Conservation (phyloP, 2,888 invertebrate genomes). For the Nemotelus pantherinus region DNA sequence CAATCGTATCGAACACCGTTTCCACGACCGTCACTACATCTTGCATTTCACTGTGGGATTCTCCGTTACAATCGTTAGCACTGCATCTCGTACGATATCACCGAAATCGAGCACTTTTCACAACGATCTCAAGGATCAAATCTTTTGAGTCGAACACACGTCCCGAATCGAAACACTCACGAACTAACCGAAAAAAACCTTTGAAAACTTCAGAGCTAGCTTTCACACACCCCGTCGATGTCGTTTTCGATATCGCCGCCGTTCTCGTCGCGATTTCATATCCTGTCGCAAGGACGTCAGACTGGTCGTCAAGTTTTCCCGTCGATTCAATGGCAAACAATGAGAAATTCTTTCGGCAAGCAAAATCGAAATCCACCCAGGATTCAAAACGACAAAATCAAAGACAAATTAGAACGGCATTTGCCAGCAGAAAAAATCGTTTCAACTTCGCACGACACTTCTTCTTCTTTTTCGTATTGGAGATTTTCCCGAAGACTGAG, state of each 20-base stretch:
- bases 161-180: no score
- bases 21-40: slow-evolving; percentile 24
- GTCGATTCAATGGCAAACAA: no score
- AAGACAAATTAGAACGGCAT: neutral
- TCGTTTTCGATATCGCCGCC: slow-evolving; percentile 31
- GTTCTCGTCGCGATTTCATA: slow-evolving; percentile 29
- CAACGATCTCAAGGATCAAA: neutral
- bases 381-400: slow-evolving; percentile 1
- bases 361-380: neutral
- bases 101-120: slow-evolving; percentile 5
- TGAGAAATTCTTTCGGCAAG: no score
- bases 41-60: neutral
- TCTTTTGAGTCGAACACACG: neutral
- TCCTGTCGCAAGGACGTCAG: slow-evolving; percentile 18
- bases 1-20: neutral
- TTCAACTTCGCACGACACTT: no score
- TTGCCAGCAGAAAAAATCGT: neutral
- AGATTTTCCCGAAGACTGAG: neutral
- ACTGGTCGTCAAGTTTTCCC: slow-evolving; percentile 9
- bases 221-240: slow-evolving; percentile 32
- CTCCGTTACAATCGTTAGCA: neutral
- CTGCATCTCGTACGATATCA: neutral
- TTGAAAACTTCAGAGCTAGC: no score
- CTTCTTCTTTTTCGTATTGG: no score
- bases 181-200: no score